Evolutionary conservation across 2,888 invertebrate genomes (phyloP), one percentile per base, ranked within the genome.

Genomic region (Watsonalla binaria): DNA sequence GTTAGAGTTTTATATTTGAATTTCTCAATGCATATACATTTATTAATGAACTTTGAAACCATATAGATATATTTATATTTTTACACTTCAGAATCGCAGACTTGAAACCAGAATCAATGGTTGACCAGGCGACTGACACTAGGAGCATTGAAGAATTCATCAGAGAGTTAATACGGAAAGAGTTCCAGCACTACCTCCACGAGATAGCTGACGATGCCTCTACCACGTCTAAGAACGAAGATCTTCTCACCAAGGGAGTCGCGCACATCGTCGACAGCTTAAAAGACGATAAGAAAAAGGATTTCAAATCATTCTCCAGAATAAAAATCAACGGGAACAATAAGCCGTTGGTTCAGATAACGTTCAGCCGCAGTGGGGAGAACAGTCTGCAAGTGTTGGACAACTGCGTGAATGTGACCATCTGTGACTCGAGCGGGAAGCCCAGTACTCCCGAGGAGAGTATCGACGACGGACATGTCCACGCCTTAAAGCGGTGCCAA

Each of bases 311-410:
- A 0, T 88, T 86, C 58, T 90, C 90, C 0, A 66, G 83, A 9
- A 79, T 90, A 0, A 90, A 86, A 74, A 89, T 90, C 35, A 88
- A 84, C 24, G 90, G 89, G 0, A 90, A 89, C 55, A 89, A 88
- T 56, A 90, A 90, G 54, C 90, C 90, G 0, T 57, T 90, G 5
- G 52, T 90, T 5, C 88, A 88, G 49, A 90, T 90, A 46, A 89
- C 87, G 5, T 90, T 90, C 46, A 77, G 70, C 34, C 70, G 85
- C 0, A 74, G 76, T 0, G 89, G 89, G 0, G 90, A 90, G 61
- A 90, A 88, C 45, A 85, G 80, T 66, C 58, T 90, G 9, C 87
- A 90, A 52, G 87, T 90, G 0, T 52, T 90, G 54, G 90, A 90
- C 52, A 84, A 83, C 50, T 85, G 88, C 59, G 89, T 90, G 42